A percentile compares a stretch with the other conserved stretches of the same genome.
phyloP scores from a whole-genome alignment of 2,113 vertebrate genomes.

The Syrmaticus mikado region DNA sequence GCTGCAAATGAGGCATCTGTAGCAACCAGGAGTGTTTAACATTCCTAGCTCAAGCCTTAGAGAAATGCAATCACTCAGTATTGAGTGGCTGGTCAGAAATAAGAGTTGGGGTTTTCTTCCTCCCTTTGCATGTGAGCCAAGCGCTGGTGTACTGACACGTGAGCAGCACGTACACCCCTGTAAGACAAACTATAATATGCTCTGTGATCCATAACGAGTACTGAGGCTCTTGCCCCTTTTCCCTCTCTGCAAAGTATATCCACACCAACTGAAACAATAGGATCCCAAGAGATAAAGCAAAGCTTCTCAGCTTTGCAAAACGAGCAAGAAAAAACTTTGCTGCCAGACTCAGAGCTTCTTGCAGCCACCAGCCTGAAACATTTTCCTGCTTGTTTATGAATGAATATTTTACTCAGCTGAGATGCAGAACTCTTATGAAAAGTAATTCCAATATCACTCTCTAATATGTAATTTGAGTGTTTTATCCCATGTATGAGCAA shows the following conservation, averaged over 20 bases:
- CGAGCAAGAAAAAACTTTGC: background rate
- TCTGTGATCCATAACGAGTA: background rate
- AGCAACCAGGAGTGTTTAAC: background rate
- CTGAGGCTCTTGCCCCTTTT: background rate
- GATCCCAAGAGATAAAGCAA: background rate
- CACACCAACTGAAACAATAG: background rate
- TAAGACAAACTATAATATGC: background rate
- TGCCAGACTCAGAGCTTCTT: background rate
- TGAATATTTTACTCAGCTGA: background rate
- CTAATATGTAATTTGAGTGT: background rate
- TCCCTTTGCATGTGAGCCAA: background rate
- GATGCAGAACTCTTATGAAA: background rate
- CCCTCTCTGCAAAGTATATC: background rate
- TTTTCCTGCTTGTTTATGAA: background rate
- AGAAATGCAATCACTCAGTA: background rate
- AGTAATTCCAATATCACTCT: background rate
- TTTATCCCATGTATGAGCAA: background rate
- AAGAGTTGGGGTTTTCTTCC: background rate
- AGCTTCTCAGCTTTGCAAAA: background rate
- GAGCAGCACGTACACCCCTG: background rate
- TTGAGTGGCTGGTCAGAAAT: background rate
- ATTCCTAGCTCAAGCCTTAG: background rate
- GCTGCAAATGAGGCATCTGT: background rate
- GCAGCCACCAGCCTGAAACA: background rate
- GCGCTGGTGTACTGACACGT: background rate